These are phyloP conservation scores for Ctenomys sociabilis DNA, from an alignment of 2,113 vertebrate species.

Conservation along the genomic window DNA sequence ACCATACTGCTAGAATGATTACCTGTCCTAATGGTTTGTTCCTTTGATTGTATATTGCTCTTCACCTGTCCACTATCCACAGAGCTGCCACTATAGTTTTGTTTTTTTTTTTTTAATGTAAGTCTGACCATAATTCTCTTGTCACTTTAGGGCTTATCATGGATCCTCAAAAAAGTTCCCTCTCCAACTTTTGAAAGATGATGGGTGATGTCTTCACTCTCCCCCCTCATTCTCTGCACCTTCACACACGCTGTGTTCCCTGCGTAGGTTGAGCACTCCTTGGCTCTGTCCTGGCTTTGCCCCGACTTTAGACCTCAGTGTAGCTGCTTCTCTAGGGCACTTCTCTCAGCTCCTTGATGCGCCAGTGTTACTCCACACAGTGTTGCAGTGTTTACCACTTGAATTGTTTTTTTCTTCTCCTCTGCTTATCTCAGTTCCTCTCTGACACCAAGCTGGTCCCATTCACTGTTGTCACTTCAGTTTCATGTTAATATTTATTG, in stretches of 20 bases:
- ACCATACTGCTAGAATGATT: background rate
- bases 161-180: background rate
- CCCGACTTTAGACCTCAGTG: background rate
- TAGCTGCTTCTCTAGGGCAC: background rate
- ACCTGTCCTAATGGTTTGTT: background rate
- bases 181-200: background rate
- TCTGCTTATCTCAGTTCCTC: background rate
- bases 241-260: background rate
- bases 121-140: background rate
- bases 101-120: background rate
- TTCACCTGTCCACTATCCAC: background rate
- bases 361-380: background rate
- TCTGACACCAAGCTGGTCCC: background rate
- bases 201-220: background rate
- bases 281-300: background rate
- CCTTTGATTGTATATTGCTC: background rate
- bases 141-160: background rate
- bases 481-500: background rate
- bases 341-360: background rate
- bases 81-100: background rate
- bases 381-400: background rate
- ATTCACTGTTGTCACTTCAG: background rate
- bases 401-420: background rate
- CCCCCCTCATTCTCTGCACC: background rate
- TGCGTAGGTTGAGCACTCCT: background rate